Evolutionary conservation across 2,113 vertebrate species (phyloP).

Genomic region (Otocyon megalotis): DNA sequence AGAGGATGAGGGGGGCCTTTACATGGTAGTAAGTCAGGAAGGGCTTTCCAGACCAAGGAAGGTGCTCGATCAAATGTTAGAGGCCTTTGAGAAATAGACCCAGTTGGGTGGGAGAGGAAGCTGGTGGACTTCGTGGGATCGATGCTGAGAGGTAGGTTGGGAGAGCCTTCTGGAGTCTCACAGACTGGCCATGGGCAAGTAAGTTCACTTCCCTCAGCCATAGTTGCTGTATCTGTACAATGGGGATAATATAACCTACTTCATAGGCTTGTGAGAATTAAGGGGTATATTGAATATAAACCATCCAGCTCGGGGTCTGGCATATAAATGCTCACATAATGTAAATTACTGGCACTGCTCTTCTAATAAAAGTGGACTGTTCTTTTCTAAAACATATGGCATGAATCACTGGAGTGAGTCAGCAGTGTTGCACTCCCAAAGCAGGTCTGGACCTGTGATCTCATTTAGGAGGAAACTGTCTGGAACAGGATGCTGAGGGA

Average conservation of each 20-base stretch:
- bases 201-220: not conserved
- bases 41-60: not conserved
- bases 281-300: not conserved
- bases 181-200: not conserved
- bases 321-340: not conserved
- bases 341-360: not conserved
- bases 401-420: not conserved
- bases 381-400: slow-evolving; percentile 19
- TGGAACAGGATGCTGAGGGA: not conserved
- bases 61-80: not conserved
- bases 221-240: not conserved
- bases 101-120: not conserved
- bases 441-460: slow-evolving; percentile 6
- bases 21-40: not conserved
- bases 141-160: not conserved
- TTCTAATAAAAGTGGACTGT: not conserved
- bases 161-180: not conserved
- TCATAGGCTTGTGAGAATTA: not conserved
- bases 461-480: slow-evolving; percentile 43
- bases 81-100: not conserved
- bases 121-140: not conserved
- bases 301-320: not conserved
- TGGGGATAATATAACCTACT: not conserved
- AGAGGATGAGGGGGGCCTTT: not conserved
- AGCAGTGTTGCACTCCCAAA: not conserved